Evolutionary conservation across 2,113 vertebrate genomes (phyloP).

Genomic region (Lasiurus borealis): DNA sequence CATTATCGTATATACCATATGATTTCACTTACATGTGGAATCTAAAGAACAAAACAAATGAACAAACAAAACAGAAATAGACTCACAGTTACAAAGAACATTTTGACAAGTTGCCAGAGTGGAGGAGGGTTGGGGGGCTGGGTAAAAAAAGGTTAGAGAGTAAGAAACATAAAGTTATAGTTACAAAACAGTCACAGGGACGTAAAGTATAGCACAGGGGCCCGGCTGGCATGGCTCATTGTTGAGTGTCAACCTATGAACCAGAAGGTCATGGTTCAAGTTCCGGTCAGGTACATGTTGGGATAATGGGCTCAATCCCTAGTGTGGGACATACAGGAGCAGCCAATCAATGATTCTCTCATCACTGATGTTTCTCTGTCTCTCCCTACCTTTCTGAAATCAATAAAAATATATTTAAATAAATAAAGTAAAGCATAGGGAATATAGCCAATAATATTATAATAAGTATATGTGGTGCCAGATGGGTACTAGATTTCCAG

Average conservation of each 20-base stretch:
- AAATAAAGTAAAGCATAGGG: neutral
- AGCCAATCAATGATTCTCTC: too few relatives aligned
- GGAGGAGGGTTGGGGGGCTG: neutral
- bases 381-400: too few relatives aligned
- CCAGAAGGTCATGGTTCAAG: too few relatives aligned
- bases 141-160: neutral
- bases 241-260: too few relatives aligned
- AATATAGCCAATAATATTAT: neutral
- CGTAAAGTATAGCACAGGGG: neutral
- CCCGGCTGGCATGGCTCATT: too few relatives aligned
- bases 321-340: too few relatives aligned
- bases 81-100: neutral
- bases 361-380: too few relatives aligned
- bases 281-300: too few relatives aligned
- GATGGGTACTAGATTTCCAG: neutral
- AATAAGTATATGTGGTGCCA: neutral
- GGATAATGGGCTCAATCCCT: too few relatives aligned
- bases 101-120: neutral
- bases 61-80: neutral
- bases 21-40: neutral
- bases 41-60: neutral
- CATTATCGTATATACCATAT: neutral
- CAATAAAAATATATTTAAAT: too few relatives aligned
- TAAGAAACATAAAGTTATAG: neutral
- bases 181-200: neutral